Conservation (phyloP, 2,888 invertebrate genomes). For the Mayetiola destructor region DNA sequence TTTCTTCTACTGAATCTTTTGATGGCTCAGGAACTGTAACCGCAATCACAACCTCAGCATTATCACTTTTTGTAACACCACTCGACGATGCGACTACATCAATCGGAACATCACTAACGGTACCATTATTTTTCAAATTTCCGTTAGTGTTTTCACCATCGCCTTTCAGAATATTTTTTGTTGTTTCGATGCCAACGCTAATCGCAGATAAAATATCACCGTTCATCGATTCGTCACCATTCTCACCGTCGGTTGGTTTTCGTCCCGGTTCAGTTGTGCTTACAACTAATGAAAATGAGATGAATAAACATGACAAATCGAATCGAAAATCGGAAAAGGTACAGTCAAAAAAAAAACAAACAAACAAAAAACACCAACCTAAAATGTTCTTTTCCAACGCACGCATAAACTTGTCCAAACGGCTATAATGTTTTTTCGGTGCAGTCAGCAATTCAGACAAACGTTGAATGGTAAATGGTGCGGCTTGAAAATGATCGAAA, state of each 20-base stretch:
- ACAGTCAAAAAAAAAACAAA: neutral
- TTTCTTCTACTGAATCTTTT: no score
- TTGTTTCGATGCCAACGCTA: constrained; percentile 42
- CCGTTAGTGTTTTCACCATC: neutral
- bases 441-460: constrained; percentile 85
- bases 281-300: constrained; percentile 43
- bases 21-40: no score
- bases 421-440: constrained; percentile 85
- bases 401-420: constrained; percentile 92
- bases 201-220: constrained; percentile 39
- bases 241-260: constrained; percentile 30
- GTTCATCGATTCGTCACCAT: constrained; percentile 30
- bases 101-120: neutral
- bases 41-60: no score
- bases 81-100: neutral
- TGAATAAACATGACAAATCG: neutral
- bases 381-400: constrained; percentile 91
- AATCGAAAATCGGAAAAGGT: neutral
- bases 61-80: neutral
- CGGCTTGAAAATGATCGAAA: constrained; percentile 69
- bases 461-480: constrained; percentile 92
- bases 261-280: constrained; percentile 55
- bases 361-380: constrained; percentile 23
- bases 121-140: constrained; percentile 15
- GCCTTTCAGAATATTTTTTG: constrained; percentile 30